Base-by-base conservation (phyloP, 2,797 vertebrate genomes). In the Geotrypetes seraphini region DNA sequence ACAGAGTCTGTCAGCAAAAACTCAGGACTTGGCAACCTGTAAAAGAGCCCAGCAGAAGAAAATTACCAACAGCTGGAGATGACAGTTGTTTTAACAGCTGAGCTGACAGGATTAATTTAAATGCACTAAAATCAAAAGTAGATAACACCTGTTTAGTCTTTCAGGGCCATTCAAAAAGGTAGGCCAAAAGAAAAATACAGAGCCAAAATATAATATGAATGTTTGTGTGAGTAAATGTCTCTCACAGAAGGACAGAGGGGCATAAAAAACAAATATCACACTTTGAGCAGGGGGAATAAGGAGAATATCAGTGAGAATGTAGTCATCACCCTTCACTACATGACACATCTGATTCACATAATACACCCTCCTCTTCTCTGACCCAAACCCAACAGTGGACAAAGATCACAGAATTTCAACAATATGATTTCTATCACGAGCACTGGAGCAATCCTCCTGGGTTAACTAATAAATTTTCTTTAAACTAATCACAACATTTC, bases 31-130 rank as follows among this genome's bases (percentile, higher is more conserved):
- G 83, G 86, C 86, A 87, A 83, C 79, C 81, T 83, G 86, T 90
- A 88, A 90, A 88, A 89, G 81, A 88, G 75, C 92, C 89, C 88
- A 90, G 89, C 85, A 70, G 84, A 84, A 70, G 84, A 84, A 92
- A 95, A 92, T 92, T 88, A 92, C 89, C 89, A 95, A 93, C 94
- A 98, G 95, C 94, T 98, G 94, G 92, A 92, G 87, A 85, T 90
- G 91, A 93, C 94, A 98, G 93, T 96, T 96, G 94, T 96, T 97
- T 92, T 90, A 96, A 93, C 94, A 98, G 93, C 94, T 97, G 94
- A 98, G 89, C 92, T 96, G 94, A 96, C 94, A 97, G 91, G 90
- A 98, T 97, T 98, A 95, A 98, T 98, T 95, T 88, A 83, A 92
- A 95, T 88, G 90, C 91, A 94, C 89, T 89, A 88, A 95, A 96